Evolutionary conservation across 1,140 invertebrate genomes (phyloP).

Genomic region (Spodoptera litura): DNA sequence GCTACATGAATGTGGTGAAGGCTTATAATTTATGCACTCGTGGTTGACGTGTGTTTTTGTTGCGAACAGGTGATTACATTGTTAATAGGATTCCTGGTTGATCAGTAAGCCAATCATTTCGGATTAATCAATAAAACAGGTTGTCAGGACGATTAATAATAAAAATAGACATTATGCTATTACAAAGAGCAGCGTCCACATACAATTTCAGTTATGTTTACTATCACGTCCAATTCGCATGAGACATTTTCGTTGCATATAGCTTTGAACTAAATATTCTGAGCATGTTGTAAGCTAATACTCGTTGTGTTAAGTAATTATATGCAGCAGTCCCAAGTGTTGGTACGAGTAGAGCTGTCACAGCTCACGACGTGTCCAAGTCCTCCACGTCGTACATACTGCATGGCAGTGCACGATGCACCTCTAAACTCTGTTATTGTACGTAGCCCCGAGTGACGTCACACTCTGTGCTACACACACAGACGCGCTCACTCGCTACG

Average conservation of each 20-base stretch:
- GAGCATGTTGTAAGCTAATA: no score
- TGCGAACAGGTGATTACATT: conserved; percentile 29
- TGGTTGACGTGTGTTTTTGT: conserved; percentile 23
- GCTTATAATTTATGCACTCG: conserved; percentile 8
- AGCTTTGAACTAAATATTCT: no score
- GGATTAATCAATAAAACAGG: conserved; percentile 9
- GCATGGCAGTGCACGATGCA: not conserved
- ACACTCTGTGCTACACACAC: conserved; percentile 9
- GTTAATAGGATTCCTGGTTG: conserved; percentile 22
- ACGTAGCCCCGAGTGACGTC: conserved; percentile 3
- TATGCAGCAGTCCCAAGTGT: no score
- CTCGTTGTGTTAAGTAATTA: no score
- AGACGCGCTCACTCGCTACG: not conserved
- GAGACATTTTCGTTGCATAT: no score
- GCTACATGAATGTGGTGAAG: conserved; percentile 13
- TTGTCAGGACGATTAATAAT: not conserved
- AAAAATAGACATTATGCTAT: no score
- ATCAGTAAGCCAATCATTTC: conserved; percentile 12
- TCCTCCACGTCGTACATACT: no score
- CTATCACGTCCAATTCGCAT: no score
- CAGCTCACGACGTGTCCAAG: no score
- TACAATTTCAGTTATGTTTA: no score
- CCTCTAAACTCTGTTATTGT: conserved; percentile 3
- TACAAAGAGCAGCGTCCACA: no score
- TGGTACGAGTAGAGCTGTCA: no score